Base-by-base conservation (phyloP, 2,797 vertebrate genomes). In the Monodelphis domestica region DNA sequence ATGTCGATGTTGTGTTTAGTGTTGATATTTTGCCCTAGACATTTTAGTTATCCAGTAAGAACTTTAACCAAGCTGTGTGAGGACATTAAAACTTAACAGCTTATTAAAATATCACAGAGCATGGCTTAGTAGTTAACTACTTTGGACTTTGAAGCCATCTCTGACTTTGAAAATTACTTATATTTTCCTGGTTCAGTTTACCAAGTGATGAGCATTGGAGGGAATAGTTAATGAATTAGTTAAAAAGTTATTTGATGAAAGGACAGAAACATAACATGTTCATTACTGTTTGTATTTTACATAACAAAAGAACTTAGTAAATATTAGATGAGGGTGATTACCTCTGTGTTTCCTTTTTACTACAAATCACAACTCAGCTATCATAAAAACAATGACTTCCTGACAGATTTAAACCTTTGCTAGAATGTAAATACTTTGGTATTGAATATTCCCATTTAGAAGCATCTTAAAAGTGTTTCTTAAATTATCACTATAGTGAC, bases 101-200 rank as follows among this genome's bases (percentile, higher is more conserved):
- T 94, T 95, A 90, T 88, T 26, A 90, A 89, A 93, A 59, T 55
- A 87, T 91, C 92, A 93, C 55, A 53, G 53, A 96, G 7, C 93
- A 84, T 89, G 90, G 90, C 93, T 96, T 90, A 93, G 53, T 96
- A 94, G 88, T 92, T 97, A 96, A 88, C 93, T 97, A 88, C 91
- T 53, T 10, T 95, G 95, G 84, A 97, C 95, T 94, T 95, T 97
- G 70, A 88, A 54, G 51, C 90, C 91, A 88, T 91, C 95, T 96
- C 57, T 88, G n/a, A 91, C 90, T 93, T 93, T 51, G 78, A 93
- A 55, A n/a, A n/a, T 95, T 95, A 70, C 59, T 95, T 54, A 91
- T 94, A 88, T 95, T 96, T 96, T 97, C 21, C 70, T 26, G 93
- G 92, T 93, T 96, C 89, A 63, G 53, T 97, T 97, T 97, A 94